Base-by-base conservation (phyloP, 2,113 vertebrate genomes). In the Aptenodytes patagonicus region DNA sequence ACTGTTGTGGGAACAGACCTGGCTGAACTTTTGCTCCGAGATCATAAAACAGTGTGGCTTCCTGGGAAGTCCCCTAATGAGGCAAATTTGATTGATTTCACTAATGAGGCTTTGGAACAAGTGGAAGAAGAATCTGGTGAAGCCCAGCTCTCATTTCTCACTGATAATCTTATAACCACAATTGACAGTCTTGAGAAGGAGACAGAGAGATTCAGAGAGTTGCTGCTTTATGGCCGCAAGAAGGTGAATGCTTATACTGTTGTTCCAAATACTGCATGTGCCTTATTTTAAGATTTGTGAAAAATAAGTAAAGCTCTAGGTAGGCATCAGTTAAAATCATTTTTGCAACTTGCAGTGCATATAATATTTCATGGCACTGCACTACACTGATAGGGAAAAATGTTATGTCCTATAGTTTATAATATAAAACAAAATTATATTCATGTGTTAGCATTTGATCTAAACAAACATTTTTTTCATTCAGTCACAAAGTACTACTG, bases 1-100 rank as follows among this genome's bases (percentile, higher is more conserved):
- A 99, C 99, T 2, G 99, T 99, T 57, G 99, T 99, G 51, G 99
- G 99, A 51, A 99, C 99, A 10, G 99, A 99, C 95, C 98, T 99
- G 2, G 99, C 99, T 3, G 99, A 99, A 88, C 98, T 99, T 34
- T 36, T 99, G 95, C 95, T 99, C 58, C 98, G 98, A 93, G 99
- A 99, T 95, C 99, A 99, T 90, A 99, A 98, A 72, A 99, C 99
- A 0, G 99, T 98, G 54, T 99, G 99, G 99, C 98, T 99, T 54
- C 99, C 99, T 2, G 99, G 99, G 40, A 99, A 99, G 95, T 99
- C 99, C 5, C 99, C 99, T 51, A 99, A 99, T 10, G 99, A 99
- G 89, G 99, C 99, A 34, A 99, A 99, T 94, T 91, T 99, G 92
- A 99, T 99, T 12, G 99, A 99, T 95, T 99, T 99, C 83, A 99